Conservation (phyloP, 2,888 invertebrate species). For the Pristionchus maxplancki region DNA sequence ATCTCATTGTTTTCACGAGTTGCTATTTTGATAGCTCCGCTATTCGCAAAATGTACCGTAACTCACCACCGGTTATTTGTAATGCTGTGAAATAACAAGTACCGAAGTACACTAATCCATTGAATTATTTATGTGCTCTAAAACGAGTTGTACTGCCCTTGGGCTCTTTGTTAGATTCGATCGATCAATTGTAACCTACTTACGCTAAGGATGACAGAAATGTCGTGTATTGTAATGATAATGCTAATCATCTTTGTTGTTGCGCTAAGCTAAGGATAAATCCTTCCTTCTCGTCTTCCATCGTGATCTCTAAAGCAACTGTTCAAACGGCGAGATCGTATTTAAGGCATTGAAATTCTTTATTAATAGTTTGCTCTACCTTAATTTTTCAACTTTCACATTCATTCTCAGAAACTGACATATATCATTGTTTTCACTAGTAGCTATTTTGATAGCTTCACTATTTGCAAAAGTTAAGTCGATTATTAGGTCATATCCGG, state of each 20-base stretch:
- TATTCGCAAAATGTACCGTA: not conserved
- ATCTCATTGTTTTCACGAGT: slow-evolving; percentile 18
- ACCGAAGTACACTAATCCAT: slow-evolving; percentile 3
- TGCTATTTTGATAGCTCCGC: slow-evolving; percentile 12
- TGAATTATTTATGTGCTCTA: not conserved
- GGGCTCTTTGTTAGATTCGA: not conserved
- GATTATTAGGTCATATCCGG: not conserved
- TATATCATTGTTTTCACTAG: not conserved
- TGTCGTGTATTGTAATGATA: slow-evolving; percentile 40
- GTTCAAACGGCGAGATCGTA: not conserved
- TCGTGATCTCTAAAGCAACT: not conserved
- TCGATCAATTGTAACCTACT: not conserved
- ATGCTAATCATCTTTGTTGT: slow-evolving; percentile 11
- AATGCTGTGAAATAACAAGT: slow-evolving; percentile 37
- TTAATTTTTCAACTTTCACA: no score
- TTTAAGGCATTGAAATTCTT: no score
- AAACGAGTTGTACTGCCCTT: not conserved
- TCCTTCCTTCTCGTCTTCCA: not conserved
- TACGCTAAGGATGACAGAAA: slow-evolving; percentile 37
- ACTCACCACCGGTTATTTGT: slow-evolving; percentile 15
- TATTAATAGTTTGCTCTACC: no score
- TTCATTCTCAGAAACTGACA: slow-evolving; percentile 37
- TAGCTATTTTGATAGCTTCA: not conserved
- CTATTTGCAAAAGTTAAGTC: not conserved
- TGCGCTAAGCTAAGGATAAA: slow-evolving; percentile 28